Evolutionary conservation across 2,797 vertebrate species (phyloP).

Genomic region (Lates japonicus): DNA sequence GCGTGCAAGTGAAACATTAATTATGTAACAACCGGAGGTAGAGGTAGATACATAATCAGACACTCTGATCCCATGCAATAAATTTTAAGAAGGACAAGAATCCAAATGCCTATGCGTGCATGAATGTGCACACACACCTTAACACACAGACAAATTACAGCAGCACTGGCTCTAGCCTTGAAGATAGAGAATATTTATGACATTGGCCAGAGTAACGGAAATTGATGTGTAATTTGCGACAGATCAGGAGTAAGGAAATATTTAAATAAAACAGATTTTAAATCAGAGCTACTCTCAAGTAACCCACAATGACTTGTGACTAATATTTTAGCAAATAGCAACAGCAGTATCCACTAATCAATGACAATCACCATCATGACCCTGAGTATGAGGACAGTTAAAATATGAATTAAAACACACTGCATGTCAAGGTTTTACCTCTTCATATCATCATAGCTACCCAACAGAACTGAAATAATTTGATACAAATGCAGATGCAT

Average conservation of each 20-base stretch:
- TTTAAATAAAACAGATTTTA: conserved; percentile 29
- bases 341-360: conserved; percentile 12
- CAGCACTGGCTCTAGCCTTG: conserved; percentile 1
- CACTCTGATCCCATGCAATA: conserved; percentile 44
- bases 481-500: too few species aligned
- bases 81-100: conserved; percentile 34
- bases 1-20: conserved; percentile 28
- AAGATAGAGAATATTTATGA: conserved; percentile 47
- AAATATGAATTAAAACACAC: not conserved
- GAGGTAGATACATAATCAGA: conserved; percentile 44
- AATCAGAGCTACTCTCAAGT: conserved; percentile 15
- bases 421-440: not conserved
- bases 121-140: not conserved
- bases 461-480: not conserved
- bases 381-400: not conserved
- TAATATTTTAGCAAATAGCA: conserved; percentile 3
- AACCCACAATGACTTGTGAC: not conserved
- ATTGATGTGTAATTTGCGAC: conserved; percentile 57
- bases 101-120: conserved; percentile 35
- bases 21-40: conserved; percentile 52
- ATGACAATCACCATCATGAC: not conserved
- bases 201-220: conserved; percentile 38
- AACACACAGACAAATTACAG: conserved; percentile 22
- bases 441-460: not conserved
- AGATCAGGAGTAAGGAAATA: conserved; percentile 28